These are phyloP conservation scores for Hexactinellida sp. DNA, from an alignment of 37 sponge, comb jelly and placozoan genomes.

Conservation along the genomic window DNA sequence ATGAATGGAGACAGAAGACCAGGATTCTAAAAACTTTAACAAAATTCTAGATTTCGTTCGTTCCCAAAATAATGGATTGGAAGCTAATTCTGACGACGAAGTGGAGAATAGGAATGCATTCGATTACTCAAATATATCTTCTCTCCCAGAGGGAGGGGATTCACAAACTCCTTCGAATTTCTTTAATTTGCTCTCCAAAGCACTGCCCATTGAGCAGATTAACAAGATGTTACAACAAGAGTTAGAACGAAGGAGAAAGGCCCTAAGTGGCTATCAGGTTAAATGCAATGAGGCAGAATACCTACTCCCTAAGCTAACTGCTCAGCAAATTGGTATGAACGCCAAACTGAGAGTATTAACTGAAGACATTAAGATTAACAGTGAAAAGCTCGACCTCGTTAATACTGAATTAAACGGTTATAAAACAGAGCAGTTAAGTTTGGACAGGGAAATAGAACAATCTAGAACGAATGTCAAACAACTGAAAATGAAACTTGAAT, in stretches of 20 bases:
- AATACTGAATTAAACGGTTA: not conserved
- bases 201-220: not conserved
- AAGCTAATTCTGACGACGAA: not conserved
- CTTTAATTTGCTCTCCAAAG: not conserved
- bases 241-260: not conserved
- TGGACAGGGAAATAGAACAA: not conserved
- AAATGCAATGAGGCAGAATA: conserved; percentile 7
- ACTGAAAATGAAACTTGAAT: not conserved
- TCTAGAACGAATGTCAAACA: not conserved
- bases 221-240: not conserved
- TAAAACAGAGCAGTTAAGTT: not conserved
- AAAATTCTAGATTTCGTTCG: not conserved
- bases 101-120: not conserved
- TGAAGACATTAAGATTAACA: not conserved
- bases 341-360: not conserved
- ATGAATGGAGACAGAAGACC: not conserved
- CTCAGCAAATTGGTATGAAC: not conserved
- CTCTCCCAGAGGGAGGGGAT: not conserved
- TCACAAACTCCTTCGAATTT: not conserved
- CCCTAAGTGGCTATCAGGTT: not conserved
- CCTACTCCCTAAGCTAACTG: not conserved
- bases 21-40: not conserved
- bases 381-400: not conserved
- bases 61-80: not conserved
- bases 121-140: not conserved